Evolutionary conservation across 2,797 vertebrate species (phyloP).

Genomic region (Crocodylus rhombifer): DNA sequence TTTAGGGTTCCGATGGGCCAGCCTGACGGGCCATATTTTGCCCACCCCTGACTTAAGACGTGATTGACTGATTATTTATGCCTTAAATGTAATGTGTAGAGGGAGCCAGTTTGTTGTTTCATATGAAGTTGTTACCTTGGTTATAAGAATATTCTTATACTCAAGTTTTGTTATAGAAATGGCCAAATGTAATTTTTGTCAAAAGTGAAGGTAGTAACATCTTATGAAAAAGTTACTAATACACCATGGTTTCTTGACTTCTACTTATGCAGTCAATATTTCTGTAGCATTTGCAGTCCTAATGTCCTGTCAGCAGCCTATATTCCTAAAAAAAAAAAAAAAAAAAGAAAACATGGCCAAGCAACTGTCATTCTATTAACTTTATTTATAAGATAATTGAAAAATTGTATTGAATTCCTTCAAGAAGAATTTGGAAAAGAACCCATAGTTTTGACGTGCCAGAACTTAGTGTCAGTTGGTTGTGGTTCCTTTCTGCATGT

Average conservation of each 20-base stretch:
- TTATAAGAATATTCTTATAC: background rate
- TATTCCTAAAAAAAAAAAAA: background rate
- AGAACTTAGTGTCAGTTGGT: background rate
- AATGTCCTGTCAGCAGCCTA: background rate
- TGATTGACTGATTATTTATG: no score
- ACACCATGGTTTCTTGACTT: background rate
- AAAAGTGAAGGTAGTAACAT: background rate
- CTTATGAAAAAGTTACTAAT: background rate
- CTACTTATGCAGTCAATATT: background rate
- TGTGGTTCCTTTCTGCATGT: background rate
- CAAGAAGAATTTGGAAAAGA: background rate
- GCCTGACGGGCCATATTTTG: no score
- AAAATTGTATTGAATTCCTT: background rate
- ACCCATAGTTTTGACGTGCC: background rate
- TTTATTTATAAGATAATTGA: background rate
- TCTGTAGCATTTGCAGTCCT: background rate
- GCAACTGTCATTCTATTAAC: background rate
- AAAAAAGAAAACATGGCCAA: background rate
- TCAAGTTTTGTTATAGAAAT: background rate
- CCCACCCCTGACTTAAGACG: no score
- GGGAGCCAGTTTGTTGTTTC: background rate
- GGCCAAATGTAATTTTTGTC: background rate
- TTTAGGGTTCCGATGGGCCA: no score
- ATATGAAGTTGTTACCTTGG: background rate
- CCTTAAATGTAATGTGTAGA: no score